Evolutionary conservation across 2,888 invertebrate species (phyloP), one percentile per base, ranked within the genome.

Genomic region (Chymomyza fuscimana): DNA sequence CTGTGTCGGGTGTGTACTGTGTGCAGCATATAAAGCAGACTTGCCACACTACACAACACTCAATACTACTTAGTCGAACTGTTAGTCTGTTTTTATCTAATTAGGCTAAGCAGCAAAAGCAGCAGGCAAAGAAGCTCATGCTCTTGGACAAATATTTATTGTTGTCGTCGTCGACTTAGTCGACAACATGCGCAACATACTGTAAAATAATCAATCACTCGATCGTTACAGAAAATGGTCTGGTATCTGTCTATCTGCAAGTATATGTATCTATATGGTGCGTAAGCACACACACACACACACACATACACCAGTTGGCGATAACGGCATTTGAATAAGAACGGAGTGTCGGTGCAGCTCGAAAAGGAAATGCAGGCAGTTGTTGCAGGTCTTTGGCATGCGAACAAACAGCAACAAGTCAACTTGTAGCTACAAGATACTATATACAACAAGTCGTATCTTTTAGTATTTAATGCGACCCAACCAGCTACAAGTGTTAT

Each of bases 301-400:
- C 52, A 54, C 19, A 65, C 10, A 19, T 40, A 66, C 19, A 16
- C 15, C 56, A 32, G 36, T 54, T 54, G 15, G 1, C 79, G 87
- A 77, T 83, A 83, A 83, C 83, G 87, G 83, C 83, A 83, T 83
- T 83, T 83, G 86, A 83, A 83, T 83, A 83, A 87, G 83, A 80
- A 72, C 73, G 79, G 40, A 51, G 60, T 12, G 58, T 58, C 12
- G 29, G 40, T 46, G 40, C 29, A 19, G 5, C 60, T 60, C 60
- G 32, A 60, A 63, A 52, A 12, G 73, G 73, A 80, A 87, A 87
- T 80, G 82, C 80, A 82, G 78, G 22, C 60, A 32, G 60, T 54
- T 7, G 54, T 73, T 67, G 51, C 68, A 46, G 40, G 12, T 46
- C 40, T 46, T 46, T 46, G 40, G 40, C 40, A 46, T 46, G 40